Evolutionary conservation across 2,888 invertebrate genomes (phyloP), one percentile per base, ranked within the genome.

Genomic region (Plutella xylostella): DNA sequence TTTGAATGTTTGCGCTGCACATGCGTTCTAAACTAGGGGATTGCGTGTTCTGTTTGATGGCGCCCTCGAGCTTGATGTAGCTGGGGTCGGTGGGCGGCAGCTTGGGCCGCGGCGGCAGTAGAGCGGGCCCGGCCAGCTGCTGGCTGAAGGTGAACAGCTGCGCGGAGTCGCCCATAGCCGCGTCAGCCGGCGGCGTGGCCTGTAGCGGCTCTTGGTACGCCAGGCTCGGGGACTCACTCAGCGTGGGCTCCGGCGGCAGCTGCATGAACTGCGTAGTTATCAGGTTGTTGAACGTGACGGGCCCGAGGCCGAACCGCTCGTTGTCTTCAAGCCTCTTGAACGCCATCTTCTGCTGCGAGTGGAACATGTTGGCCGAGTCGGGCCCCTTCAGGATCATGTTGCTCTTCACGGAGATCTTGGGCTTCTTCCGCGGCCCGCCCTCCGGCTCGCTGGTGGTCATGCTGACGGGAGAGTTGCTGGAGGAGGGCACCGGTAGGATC

Each of bases 361-460:
- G 79, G 49, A 84, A 84, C 74, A 78, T 80, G 51, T 83, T 78
- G 20, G 72, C 74, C 49, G 80, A 78, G 54, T 85, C 83, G 0
- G 85, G 84, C 0, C 84, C 85, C 56, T 85, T 85, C 3, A 85
- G 55, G 50, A 85, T 80, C 31, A 85, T 56, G 53, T 85, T 85
- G 52, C 85, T 85, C 57, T 85, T 85, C 0, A 85, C 85, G 1
- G 84, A 85, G 66, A 85, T 85, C 54, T 85, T 85, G 0, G 85
- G 77, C 45, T 84, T 84, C 52, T 85, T 85, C 21, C 83, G 64
- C 0, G 82, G 80, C 31, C 55, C 62, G 1, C 75, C 72, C 25
- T 83, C 82, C 2, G 49, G 50, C 25, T 80, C 80, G 11, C 15
- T 30, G 12, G 60, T 56, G 0, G 59, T 54, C n/a, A 68, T 65